A percentile compares a stretch with the other conserved stretches of the same genome.
Evolutionary conservation across 1,140 invertebrate species (phyloP).

Genomic region (Hesperophylax magnus): DNA sequence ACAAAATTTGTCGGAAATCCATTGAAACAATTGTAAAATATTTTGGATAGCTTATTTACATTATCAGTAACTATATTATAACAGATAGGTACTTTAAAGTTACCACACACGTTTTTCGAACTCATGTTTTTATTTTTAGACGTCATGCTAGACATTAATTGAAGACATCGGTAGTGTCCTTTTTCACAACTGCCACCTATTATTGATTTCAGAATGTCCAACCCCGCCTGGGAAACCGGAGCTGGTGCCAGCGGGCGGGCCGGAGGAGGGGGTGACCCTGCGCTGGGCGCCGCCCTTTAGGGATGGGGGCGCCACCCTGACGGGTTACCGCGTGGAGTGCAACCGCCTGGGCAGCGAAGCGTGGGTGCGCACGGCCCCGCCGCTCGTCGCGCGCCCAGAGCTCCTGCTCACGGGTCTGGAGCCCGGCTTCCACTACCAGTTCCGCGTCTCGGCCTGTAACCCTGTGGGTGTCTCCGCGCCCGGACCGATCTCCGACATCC

Average conservation of each 20-base stretch:
- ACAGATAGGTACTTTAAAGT: no score
- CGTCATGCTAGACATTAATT: no score
- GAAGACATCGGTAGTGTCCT: no score
- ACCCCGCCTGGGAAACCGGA: slow-evolving; percentile 83
- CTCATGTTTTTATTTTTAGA: no score
- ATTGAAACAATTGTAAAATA: no score
- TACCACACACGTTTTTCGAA: no score
- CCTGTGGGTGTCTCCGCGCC: slow-evolving; percentile 85
- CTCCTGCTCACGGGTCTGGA: slow-evolving; percentile 83
- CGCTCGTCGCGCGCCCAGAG: slow-evolving; percentile 78
- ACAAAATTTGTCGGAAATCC: no score
- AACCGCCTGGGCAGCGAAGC: slow-evolving; percentile 81
- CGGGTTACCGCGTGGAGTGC: slow-evolving; percentile 87
- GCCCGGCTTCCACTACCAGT: slow-evolving; percentile 90
- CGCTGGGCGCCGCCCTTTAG: slow-evolving; percentile 85
- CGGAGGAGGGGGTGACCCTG: slow-evolving; percentile 86
- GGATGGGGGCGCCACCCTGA: slow-evolving; percentile 92
- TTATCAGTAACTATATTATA: no score
- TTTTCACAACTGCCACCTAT: background rate
- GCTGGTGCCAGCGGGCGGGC: slow-evolving; percentile 75
- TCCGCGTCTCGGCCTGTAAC: slow-evolving; percentile 91
- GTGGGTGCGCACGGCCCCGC: slow-evolving; percentile 83
- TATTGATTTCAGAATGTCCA: slow-evolving; percentile 77
- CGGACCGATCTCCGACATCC: slow-evolving; percentile 82
- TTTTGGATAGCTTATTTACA: no score